Base-by-base conservation (phyloP, 2,888 invertebrate genomes). In the Dysmachus trigonus region DNA sequence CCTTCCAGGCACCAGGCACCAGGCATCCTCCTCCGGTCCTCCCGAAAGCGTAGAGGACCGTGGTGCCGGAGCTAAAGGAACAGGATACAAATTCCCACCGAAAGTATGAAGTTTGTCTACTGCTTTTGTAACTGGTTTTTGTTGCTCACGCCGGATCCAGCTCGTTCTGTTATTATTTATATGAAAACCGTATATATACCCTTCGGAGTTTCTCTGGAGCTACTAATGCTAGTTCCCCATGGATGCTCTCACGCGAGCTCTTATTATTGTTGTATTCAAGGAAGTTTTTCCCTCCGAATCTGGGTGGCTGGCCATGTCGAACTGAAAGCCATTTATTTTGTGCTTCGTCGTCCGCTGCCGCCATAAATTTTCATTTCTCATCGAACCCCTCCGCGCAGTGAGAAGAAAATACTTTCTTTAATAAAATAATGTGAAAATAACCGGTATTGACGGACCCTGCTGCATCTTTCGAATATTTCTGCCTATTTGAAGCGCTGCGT, bases 391-490 rank as follows among this genome's bases (percentile, higher is more conserved):
- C 81, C 33, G 33, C 33, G 6, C 33, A 47, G 81, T 51, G 53
- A 38, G 53, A 41, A 41, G 38, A 41, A 33, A n/a, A 81, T 62
- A 33, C 27, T 62, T 62, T 81, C 53, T 81, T n/a, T 81, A 81
- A 81, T 81, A 81, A 81, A 81, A 81, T 81, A 81, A 81, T 81
- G 81, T 81, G 81, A 62, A 81, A 53, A 53, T 53, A 81, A 81
- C 81, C 81, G 81, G 22, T 31, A 53, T 81, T 81, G 81, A 81
- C 81, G 62, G 81, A 81, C n/a, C n/a, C n/a, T n/a, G 53, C 22
- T 81, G 81, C 81, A 81, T 81, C 35, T n/a, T 62, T 18, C 33
- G 53, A 81, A 81, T 81, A 81, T 81, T 81, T 18, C 62, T 35
- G 33, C 33, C 53, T 81, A 81, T 81, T n/a, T 81, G 62, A 53